Conservation (phyloP, 2,888 invertebrate species). For the Polietes domitor region DNA sequence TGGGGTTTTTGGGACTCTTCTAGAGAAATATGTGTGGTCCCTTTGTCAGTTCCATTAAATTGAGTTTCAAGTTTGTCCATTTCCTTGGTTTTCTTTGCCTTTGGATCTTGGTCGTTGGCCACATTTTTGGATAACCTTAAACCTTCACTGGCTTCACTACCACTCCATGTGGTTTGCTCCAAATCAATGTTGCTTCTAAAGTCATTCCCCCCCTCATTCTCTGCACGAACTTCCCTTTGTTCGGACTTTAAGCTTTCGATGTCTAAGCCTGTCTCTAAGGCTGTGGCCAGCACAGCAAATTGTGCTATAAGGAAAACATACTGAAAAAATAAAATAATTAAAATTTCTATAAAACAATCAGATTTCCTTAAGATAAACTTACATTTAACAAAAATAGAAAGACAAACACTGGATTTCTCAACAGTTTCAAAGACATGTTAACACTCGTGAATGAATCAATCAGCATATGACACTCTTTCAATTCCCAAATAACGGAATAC, state of each 20-base stretch:
- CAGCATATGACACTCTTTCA: not conserved
- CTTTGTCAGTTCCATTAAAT: no score
- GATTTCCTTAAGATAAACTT: not conserved
- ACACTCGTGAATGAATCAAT: not conserved
- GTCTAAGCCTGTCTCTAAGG: slow-evolving; percentile 69
- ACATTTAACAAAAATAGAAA: slow-evolving; percentile 40
- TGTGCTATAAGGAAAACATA: slow-evolving; percentile 1
- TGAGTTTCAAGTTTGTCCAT: no score
- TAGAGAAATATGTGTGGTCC: no score
- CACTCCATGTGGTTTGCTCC: slow-evolving; percentile 4
- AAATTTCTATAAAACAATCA: not conserved
- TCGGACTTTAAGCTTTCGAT: slow-evolving; percentile 74
- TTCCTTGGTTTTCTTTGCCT: no score
- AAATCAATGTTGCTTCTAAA: not conserved
- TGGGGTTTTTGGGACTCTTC: slow-evolving; percentile 50
- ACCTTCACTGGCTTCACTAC: not conserved
- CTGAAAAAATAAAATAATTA: not conserved
- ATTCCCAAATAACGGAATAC: not conserved
- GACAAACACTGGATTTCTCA: not conserved
- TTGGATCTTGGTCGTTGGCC: no score
- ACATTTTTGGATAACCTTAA: no score
- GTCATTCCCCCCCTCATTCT: slow-evolving; percentile 49
- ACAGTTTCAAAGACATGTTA: not conserved
- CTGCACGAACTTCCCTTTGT: slow-evolving; percentile 70
- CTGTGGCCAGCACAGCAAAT: slow-evolving; percentile 9